Percentiles rank a stretch among this genome's conserved stretches.
Conservation (phyloP, 2,797 vertebrate genomes). For the Pangasius macronema region DNA sequence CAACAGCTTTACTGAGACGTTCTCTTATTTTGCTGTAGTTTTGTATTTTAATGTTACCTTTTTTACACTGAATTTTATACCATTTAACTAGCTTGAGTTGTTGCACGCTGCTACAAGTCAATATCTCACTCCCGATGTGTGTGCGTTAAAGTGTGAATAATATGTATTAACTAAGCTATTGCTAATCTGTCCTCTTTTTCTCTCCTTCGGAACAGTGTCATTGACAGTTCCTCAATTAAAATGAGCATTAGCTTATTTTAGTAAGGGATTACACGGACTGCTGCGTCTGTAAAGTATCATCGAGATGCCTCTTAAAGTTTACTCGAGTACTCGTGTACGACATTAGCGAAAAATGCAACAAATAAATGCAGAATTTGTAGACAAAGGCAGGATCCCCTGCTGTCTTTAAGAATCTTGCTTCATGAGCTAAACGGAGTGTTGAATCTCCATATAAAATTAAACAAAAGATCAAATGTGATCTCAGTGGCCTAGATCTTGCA, state of each 20-base stretch:
- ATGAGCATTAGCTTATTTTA: conserved; percentile 59
- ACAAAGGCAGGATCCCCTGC: too few relatives aligned
- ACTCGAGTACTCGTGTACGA: too few relatives aligned
- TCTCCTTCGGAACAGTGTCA: conserved; percentile 29
- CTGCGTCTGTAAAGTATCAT: conserved; percentile 33
- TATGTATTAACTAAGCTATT: conserved; percentile 46
- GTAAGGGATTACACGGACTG: conserved; percentile 48
- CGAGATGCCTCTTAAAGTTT: conserved; percentile 50
- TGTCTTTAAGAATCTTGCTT: background rate
- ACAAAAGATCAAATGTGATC: background rate
- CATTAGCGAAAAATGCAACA: too few relatives aligned
- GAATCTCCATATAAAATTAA: background rate
- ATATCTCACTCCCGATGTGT: conserved; percentile 2
- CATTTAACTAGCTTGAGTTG: background rate
- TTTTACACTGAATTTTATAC: background rate
- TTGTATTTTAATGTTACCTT: background rate
- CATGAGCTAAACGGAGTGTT: conserved; percentile 1
- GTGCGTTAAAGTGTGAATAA: conserved; percentile 32
- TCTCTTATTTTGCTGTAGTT: background rate
- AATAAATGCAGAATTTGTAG: too few relatives aligned
- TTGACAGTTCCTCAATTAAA: conserved; percentile 54
- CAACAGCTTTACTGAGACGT: background rate
- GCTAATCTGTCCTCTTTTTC: conserved; percentile 51
- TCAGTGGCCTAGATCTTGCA: conserved; percentile 11
- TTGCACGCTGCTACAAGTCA: background rate